Percentiles rank a stretch among this genome's conserved stretches.
Conservation (phyloP, 2,797 vertebrate species). For the Apodemus agrarius region DNA sequence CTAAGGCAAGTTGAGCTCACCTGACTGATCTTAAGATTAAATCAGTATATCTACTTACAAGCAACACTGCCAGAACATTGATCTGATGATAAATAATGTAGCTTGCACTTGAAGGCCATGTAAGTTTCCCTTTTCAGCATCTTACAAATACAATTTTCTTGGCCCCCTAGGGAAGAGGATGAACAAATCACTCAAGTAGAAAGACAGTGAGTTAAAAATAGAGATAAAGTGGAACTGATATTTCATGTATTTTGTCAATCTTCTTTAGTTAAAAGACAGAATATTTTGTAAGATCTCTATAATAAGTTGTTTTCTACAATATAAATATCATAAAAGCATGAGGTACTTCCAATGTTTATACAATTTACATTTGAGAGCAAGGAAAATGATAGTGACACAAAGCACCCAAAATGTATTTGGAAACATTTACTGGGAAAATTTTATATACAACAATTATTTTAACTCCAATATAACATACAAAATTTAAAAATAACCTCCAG, state of each 20-base stretch:
- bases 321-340: background rate
- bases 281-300: background rate
- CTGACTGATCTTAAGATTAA: constrained; percentile 64
- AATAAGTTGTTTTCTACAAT: constrained; percentile 24
- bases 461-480: background rate
- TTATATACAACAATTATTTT: background rate
- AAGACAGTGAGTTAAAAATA: constrained; percentile 64
- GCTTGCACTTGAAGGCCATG: constrained; percentile 50
- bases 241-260: constrained; percentile 24
- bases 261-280: constrained; percentile 55
- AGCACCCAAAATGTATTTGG: background rate
- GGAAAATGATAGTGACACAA: background rate
- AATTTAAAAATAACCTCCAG: background rate
- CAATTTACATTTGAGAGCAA: background rate
- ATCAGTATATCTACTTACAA: constrained; percentile 68
- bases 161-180: constrained; percentile 44
- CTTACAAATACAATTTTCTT: constrained; percentile 58
- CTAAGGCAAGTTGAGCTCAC: constrained; percentile 65
- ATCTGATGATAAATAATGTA: constrained; percentile 73
- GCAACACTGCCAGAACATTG: constrained; percentile 62
- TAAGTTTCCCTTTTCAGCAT: constrained; percentile 56
- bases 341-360: background rate
- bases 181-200: constrained; percentile 64
- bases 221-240: background rate
- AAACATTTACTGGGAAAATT: background rate